Base-by-base conservation (phyloP, 2,113 vertebrate genomes). In the Oxygymnocypris stewartii region DNA sequence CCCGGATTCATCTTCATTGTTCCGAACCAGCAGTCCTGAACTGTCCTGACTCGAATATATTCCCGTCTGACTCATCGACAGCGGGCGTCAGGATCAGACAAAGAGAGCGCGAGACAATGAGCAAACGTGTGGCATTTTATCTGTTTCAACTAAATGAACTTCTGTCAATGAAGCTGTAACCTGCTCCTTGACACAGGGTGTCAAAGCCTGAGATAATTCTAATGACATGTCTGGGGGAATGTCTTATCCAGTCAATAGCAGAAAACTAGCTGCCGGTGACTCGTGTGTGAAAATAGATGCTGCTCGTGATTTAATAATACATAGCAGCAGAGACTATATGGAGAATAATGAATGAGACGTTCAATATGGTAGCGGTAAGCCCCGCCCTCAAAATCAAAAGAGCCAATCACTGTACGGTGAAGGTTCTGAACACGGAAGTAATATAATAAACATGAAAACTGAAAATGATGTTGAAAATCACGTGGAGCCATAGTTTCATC, bases 11-110 rank as follows among this genome's bases (percentile, higher is more conserved):
- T 49, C 67, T 84, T 40, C 25, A 23, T 31, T 25, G 61, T 84
- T 84, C 79, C 71, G 54, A 86, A 75, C 74, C 54, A 71, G 65
- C 77, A 59, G 78, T 23, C 35, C 71, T 61, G 76, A 89, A 81
- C 73, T 82, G 63, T 65, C 78, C 54, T 61, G 84, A 57, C 49
- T 37, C 59, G n/a, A 63, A 84, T 84, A 35, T 65, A 78, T 82
- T 37, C 44, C 75, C 25, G 25, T 76, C 57, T 84, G 40, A 87
- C 49, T 49, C 77, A n/a, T 12, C 67, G 37, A 31, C 28, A 31
- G 28, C 4, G 75, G 57, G 54, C 63, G 69, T 47, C 54, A 61
- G 23, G 57, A 61, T 61, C 57, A 54, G 20, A 76, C 71, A 76
- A 40, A 67, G 20, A 28, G 73, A 54, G 35, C 16, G 42, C 37